Base-by-base conservation (phyloP, 2,797 vertebrate species). In the Coilia nasus region DNA sequence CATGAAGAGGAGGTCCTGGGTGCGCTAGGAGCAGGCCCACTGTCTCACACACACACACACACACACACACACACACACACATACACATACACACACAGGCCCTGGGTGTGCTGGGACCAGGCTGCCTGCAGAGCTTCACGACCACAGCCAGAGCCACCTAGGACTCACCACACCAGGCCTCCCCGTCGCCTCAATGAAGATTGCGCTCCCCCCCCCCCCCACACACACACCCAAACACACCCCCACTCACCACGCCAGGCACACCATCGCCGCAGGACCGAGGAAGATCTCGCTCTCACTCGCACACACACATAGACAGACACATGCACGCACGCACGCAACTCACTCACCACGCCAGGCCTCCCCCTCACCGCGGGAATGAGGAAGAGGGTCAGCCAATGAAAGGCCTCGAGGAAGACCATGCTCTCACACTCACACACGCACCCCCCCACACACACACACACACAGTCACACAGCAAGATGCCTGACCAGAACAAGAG, bases 1-100 rank as follows among this genome's bases (percentile, higher is more conserved):
- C 84, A 90, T 83, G 87, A 89, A 85, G 81, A 44, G 89, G 83
- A 87, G 87, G 82, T 88, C 25, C 14, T n/a, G 41, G 86, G 85
- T 71, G 44, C 59, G 0, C 62, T 25, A 4, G 28, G n/a, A n/a
- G n/a, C n/a, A n/a, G n/a, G n/a, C n/a, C n/a, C n/a, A n/a, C n/a
- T n/a, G n/a, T n/a, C n/a, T n/a, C n/a, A n/a, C n/a, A n/a, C n/a
- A n/a, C n/a, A n/a, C n/a, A n/a, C n/a, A n/a, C n/a, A n/a, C n/a
- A n/a, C n/a, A n/a, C n/a, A n/a, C n/a, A n/a, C n/a, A n/a, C n/a
- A n/a, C n/a, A n/a, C n/a, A n/a, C n/a, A n/a, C n/a, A n/a, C n/a
- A n/a, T n/a, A n/a, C n/a, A n/a, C n/a, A n/a, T n/a, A n/a, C n/a
- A n/a, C n/a, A n/a, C n/a, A 83, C 25, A 71, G 64, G 82, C 88